Evolutionary conservation across 1,140 invertebrate genomes (phyloP).

Genomic region (Zaprionus nigranus): DNA sequence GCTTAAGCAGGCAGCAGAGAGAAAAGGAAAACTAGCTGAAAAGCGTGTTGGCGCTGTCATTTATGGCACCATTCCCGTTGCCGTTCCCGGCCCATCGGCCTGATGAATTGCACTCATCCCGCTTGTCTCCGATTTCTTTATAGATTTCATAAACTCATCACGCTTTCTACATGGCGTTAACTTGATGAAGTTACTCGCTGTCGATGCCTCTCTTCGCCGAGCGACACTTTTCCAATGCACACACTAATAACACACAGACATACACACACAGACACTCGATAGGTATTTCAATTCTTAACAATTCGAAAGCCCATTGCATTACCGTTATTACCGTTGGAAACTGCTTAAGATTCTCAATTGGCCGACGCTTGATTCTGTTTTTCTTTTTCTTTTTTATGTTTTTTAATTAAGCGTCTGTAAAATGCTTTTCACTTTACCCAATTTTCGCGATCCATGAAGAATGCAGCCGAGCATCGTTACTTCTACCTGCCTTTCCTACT

Average conservation of each 20-base stretch:
- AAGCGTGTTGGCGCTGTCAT: conserved; percentile 30
- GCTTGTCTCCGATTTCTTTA: conserved; percentile 31
- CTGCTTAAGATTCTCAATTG: conserved; percentile 60
- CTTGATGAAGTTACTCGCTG: conserved; percentile 38
- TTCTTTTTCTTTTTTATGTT: neutral
- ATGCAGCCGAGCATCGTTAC: conserved; percentile 16
- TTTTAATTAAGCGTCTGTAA: conserved; percentile 70
- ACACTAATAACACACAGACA: conserved; percentile 11
- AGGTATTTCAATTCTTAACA: conserved; percentile 47
- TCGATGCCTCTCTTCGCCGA: conserved; percentile 49
- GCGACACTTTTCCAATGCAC: conserved; percentile 56
- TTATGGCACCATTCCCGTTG: conserved; percentile 16
- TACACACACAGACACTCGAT: neutral
- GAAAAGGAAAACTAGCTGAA: conserved; percentile 14
- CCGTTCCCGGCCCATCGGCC: conserved; percentile 16
- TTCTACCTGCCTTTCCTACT: too few relatives aligned
- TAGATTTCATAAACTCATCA: conserved; percentile 48
- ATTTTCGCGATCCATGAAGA: conserved; percentile 50
- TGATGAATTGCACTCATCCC: conserved; percentile 43
- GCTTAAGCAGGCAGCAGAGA: conserved; percentile 41
- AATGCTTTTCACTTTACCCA: conserved; percentile 70
- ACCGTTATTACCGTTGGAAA: conserved; percentile 44
- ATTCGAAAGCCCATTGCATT: conserved; percentile 39
- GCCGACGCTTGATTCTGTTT: conserved; percentile 20
- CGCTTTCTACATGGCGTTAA: conserved; percentile 55